Evolutionary conservation across 2,113 vertebrate genomes (phyloP), one percentile per base, ranked within the genome.

Genomic region (Phasianus colchicus): DNA sequence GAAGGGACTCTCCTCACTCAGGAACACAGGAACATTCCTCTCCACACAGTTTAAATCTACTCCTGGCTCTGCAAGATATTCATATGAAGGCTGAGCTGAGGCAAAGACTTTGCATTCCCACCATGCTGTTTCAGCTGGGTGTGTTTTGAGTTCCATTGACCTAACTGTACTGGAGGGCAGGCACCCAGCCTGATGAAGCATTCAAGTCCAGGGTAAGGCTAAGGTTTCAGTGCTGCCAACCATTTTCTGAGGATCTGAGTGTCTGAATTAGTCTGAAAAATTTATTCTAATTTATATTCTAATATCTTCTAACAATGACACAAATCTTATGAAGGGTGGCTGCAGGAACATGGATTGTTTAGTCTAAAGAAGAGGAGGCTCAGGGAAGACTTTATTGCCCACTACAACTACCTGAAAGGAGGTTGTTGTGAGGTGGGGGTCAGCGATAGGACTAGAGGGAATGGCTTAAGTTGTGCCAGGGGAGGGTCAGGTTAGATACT

Each of bases 111-210:
- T 82, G 18, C 6, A 9, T 34, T 83, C 13, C 11, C 32, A 38
- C 24, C 0, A 0, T 27, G 38, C 2, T 0, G 11, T 1, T 13
- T 20, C 27, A 55, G 27, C 10, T 2, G 0, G 63, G 14, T 17
- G 6, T 1, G 0, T 13, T 34, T 63, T n/a, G 40, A 17, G 22
- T 43, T 19, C 48, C 18, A 1, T 2, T 16, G 9, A 66, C 17
- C 38, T 0, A 0, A 11, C 13, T 9, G 6, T 7, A 19, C 34
- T 22, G 25, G n/a, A 38, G 18, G 13, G 13, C 34, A 3, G 13
- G 48, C 25, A 50, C 18, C 38, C 38, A 74, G n/a, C 42, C 15
- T 30, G 29, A 8, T 2, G 1, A 57, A 32, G 5, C 0, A 0
- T 43, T n/a, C 1, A 1, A 65, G 17, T n/a, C 76, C 63, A 36